phyloP scores from a whole-genome alignment of 2,888 invertebrate genomes.

The Coenonympha arcania region DNA sequence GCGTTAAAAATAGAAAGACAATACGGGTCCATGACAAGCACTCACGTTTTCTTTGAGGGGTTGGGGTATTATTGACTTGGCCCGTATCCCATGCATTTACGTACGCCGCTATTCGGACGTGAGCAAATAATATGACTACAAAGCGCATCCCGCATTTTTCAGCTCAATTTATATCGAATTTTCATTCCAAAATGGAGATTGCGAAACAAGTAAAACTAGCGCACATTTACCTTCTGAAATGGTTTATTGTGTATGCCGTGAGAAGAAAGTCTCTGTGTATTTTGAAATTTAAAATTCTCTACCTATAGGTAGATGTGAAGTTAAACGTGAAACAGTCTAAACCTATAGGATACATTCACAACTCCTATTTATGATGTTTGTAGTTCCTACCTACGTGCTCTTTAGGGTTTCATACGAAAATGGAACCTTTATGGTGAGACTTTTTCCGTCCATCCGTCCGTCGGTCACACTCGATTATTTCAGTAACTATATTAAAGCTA shows the following conservation, averaged over 20 bases:
- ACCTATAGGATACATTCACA: too few relatives aligned
- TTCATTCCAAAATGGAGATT: slow-evolving; percentile 7
- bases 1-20: background rate
- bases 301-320: too few relatives aligned
- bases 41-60: slow-evolving; percentile 32
- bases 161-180: slow-evolving; percentile 14
- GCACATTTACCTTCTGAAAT: background rate
- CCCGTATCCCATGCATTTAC: slow-evolving; percentile 31
- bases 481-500: too few relatives aligned
- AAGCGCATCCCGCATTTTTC: slow-evolving; percentile 19
- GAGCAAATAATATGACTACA: slow-evolving; percentile 28
- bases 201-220: background rate
- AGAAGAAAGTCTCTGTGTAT: too few relatives aligned
- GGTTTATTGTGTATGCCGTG: background rate
- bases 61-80: slow-evolving; percentile 28
- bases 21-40: slow-evolving; percentile 21
- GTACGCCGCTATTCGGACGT: slow-evolving; percentile 26
- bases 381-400: too few relatives aligned
- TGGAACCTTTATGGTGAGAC: too few relatives aligned
- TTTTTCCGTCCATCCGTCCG: too few relatives aligned
- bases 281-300: too few relatives aligned
- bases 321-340: background rate
- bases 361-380: too few relatives aligned
- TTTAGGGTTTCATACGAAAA: too few relatives aligned
- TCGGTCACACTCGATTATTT: too few relatives aligned